Base-by-base conservation (phyloP, 1,140 invertebrate species). In the Protaetia brevitarsis region DNA sequence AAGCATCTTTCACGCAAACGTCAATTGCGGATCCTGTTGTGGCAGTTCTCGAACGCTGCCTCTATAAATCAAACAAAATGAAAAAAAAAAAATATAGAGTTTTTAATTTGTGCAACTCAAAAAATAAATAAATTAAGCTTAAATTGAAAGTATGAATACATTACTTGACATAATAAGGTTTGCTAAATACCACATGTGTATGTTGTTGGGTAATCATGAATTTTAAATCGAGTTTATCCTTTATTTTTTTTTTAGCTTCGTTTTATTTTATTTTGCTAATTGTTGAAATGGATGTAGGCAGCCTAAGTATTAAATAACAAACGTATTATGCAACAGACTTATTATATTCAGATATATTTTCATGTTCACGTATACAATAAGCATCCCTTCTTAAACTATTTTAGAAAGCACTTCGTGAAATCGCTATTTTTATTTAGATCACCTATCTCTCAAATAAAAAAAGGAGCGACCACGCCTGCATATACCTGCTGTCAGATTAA, bases 1-100 rank as follows among this genome's bases (percentile, higher is more conserved):
- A 79, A 30, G 84, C 87, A 73, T 88, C 81, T 76, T 87, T 87
- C 41, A 92, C 79, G 72, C 90, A 93, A 3, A 78, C 80, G 68
- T 92, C 90, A 91, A 92, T 2, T 85, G 83, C 7, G 80, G 62
- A 3, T 81, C 79, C 4, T 79, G 79, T 80, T 82, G 29, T 85
- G 82, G 73, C 90, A 93, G 58, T 84, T 79, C 67, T 80, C 77
- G 65, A 89, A 86, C 21, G 71, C 60, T 60, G 72, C 64, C 28
- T 45, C 75, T 78, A 64, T 56, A 76, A 73, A 41, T 58, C 5
- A 62, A 5, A 19, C n/a, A 36, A 36, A 62, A 59, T 29, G 28
- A n/a, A 11, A 51, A 58, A 7, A 58, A 59, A 29, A 29, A 29
- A 7, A 6, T 11, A 19, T 51, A 16, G n/a, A 51, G 8, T 51